phyloP scores from a whole-genome alignment of 2,888 invertebrate species.

The Drymonia ruficornis region DNA sequence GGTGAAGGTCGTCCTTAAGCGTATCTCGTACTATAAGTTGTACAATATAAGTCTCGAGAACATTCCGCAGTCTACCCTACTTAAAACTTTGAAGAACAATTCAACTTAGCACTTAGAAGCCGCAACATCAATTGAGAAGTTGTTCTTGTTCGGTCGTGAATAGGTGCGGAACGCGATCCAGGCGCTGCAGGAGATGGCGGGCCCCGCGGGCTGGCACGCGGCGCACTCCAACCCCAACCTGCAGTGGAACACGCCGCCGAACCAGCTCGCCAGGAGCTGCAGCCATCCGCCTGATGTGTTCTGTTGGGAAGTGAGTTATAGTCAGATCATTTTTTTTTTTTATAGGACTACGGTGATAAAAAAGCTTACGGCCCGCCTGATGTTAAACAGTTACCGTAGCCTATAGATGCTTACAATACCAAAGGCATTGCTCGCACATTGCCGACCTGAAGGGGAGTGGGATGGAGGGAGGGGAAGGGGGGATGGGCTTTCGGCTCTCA shows the following conservation, averaged over 20 bases:
- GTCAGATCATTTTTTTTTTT: no score
- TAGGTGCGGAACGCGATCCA: conserved; percentile 93
- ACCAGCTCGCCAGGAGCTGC: conserved; percentile 89
- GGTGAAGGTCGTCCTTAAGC: no score
- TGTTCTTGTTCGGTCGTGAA: no score
- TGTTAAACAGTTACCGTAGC: no score
- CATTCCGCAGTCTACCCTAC: conserved; percentile 7
- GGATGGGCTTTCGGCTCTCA: no score
- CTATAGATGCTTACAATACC: no score
- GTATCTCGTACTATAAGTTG: no score
- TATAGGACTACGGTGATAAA: no score
- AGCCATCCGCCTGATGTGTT: conserved; percentile 95
- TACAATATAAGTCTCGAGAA: conserved; percentile 9
- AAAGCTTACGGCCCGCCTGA: no score
- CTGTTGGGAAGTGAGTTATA: conserved; percentile 85
- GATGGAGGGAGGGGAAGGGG: no score
- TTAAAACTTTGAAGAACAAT: conserved; percentile 14
- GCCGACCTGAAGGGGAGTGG: no score
- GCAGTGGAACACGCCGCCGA: conserved; percentile 82
- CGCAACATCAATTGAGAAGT: conserved; percentile 3
- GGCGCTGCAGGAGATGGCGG: conserved; percentile 92
- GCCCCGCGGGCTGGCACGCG: conserved; percentile 87
- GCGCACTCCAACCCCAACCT: conserved; percentile 94
- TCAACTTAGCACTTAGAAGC: conserved; percentile 11
- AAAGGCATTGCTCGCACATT: no score